phyloP scores from a whole-genome alignment of 2,797 vertebrate species.

The Nannoperca australis region DNA sequence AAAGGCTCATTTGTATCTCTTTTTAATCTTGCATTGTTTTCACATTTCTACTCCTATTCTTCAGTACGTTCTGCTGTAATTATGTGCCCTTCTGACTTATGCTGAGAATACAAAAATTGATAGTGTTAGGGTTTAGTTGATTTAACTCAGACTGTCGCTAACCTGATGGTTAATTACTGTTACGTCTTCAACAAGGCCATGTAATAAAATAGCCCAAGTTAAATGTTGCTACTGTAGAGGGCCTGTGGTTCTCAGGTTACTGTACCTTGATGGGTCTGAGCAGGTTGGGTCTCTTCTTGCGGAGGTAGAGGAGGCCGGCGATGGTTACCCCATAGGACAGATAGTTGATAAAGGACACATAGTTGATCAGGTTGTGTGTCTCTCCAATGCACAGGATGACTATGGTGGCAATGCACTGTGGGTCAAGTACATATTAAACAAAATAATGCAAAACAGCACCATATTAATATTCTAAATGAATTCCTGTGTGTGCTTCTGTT shows the following conservation, averaged over 20 bases:
- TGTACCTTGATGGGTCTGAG: conserved; percentile 95
- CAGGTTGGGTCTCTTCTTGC: conserved; percentile 93
- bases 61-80: background rate
- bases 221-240: background rate
- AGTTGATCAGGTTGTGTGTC: conserved; percentile 97
- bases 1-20: background rate
- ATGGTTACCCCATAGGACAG: conserved; percentile 97
- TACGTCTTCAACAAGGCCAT: background rate
- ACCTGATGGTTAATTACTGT: background rate
- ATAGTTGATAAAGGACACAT: conserved; percentile 99
- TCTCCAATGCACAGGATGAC: conserved; percentile 97
- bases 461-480: background rate
- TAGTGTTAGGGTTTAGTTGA: background rate
- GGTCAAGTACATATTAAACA: conserved; percentile 3
- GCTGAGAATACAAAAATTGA: background rate
- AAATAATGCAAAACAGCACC: background rate
- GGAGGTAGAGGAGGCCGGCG: conserved; percentile 92
- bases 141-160: background rate
- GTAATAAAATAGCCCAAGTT: background rate
- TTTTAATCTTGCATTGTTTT: background rate
- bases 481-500: background rate
- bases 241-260: background rate
- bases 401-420: conserved; percentile 92
- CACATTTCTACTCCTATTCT: background rate
- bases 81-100: background rate